Evolutionary conservation across 2,888 invertebrate genomes (phyloP).

Genomic region (Lepidochitona cinerea): DNA sequence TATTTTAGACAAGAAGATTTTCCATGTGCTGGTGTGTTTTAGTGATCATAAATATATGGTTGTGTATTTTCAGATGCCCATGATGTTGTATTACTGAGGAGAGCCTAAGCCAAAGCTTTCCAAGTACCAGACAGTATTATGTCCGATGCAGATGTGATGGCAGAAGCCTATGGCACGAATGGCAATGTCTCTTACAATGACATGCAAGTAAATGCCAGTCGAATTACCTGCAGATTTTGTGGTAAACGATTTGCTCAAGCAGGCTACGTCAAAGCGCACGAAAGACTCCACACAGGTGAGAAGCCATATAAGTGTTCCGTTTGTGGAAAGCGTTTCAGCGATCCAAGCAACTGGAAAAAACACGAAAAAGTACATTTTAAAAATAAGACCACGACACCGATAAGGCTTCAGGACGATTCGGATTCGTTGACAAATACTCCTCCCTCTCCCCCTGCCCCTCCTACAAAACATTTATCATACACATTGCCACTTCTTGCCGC

Average conservation of each 20-base stretch:
- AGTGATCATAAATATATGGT: no score
- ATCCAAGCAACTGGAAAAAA: conserved; percentile 65
- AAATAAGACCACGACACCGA: conserved; percentile 30
- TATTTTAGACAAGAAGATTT: not conserved
- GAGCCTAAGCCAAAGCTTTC: not conserved
- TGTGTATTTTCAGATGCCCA: not conserved
- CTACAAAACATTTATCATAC: conserved; percentile 5
- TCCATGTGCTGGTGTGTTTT: not conserved
- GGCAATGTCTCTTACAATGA: conserved; percentile 1
- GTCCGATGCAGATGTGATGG: conserved; percentile 55
- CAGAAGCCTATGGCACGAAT: conserved; percentile 42
- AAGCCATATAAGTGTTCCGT: conserved; percentile 62
- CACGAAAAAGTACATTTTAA: conserved; percentile 57
- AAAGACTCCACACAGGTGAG: conserved; percentile 61
- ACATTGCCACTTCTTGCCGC: not conserved
- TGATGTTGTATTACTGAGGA: not conserved
- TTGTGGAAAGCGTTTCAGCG: conserved; percentile 61
- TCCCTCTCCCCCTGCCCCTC: conserved; percentile 26
- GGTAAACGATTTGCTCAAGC: conserved; percentile 63
- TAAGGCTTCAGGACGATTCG: conserved; percentile 12
- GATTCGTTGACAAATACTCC: conserved; percentile 21
- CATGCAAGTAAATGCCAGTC: conserved; percentile 6
- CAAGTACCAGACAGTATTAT: conserved; percentile 19
- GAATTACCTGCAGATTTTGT: conserved; percentile 56
- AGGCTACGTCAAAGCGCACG: conserved; percentile 62